Evolutionary conservation across 64 coral and sea anemone species (phyloP), one percentile per base, ranked within the genome.

Genomic region (Stylophora pistillata): DNA sequence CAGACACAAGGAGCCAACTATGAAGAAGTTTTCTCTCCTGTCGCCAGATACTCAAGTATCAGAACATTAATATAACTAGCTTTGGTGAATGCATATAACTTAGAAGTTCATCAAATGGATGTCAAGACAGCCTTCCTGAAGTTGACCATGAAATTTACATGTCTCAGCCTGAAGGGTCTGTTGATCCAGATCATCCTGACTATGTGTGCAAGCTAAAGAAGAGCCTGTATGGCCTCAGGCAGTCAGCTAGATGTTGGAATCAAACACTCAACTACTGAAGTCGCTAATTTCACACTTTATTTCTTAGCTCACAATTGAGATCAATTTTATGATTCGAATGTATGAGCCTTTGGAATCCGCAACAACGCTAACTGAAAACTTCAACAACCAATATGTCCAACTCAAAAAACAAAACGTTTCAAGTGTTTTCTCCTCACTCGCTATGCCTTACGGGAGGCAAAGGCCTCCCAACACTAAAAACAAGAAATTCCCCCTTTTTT

Each of bases 51-150:
- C 86, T 86, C 89, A 80, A 89, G 79, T 20, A 21, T 85, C 55
- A 30, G 92, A 77, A 94, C 92, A 64, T 86, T 94, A 58, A 85
- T 94, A 78, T 71, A 70, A 31, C n/a, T 94, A 55, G 79, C 87
- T 30, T 41, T 81, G 61, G 56, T 89, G 55, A 69, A 89, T 29
- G 58, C n/a, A n/a, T n/a, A n/a, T n/a, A n/a, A 60, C 27, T 55
- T 94, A 33, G 85, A 94, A 31, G 41, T 89, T 26, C 92, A 85
- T 23, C 86, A 94, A 55, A 89, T 89, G 73, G 86, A 94, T 85
- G 92, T 94, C 29, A 55, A 72, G 37, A 86, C 81, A 11, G 92
- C 87, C 27, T 94, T 94, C 41, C 86, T 94, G 92, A 94, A 16
- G 68, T 93, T 20, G 56, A 85, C 62, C 78, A 93, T 65, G 91